Percentiles rank a stretch among this genome's conserved stretches.
phyloP scores from a whole-genome alignment of 2,797 vertebrate species.

The Meriones psammophilus region DNA sequence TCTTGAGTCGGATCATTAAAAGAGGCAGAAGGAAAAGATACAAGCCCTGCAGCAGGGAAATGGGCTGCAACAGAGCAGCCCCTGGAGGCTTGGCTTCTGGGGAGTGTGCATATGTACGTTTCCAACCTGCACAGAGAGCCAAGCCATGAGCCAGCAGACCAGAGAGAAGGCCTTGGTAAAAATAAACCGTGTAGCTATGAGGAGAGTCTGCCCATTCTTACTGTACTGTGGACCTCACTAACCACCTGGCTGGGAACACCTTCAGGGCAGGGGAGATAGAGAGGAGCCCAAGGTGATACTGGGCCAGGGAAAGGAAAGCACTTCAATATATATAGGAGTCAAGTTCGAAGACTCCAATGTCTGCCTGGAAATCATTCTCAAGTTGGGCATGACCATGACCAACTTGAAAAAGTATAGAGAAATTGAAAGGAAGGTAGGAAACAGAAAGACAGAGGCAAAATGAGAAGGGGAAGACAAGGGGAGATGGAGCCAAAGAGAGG shows the following conservation, averaged over 20 bases:
- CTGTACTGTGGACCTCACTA: not conserved
- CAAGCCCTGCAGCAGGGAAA: not conserved
- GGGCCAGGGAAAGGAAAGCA: not conserved
- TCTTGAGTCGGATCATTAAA: constrained; percentile 29
- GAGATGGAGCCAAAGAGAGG: not conserved
- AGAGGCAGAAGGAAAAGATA: not conserved
- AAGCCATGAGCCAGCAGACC: constrained; percentile 53
- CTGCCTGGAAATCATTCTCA: not conserved
- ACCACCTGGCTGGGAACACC: not conserved
- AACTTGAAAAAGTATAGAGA: not conserved
- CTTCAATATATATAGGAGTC: not conserved
- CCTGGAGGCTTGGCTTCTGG: constrained; percentile 28
- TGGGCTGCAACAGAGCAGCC: not conserved
- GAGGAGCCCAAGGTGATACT: not conserved
- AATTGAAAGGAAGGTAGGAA: not conserved
- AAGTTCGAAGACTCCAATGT: not conserved
- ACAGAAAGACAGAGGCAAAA: not conserved
- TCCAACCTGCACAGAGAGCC: constrained; percentile 55
- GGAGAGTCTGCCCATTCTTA: not conserved
- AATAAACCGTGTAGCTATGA: constrained; percentile 56
- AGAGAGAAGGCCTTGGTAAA: constrained; percentile 67
- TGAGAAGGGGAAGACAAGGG: not conserved
- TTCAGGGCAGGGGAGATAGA: not conserved
- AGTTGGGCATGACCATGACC: not conserved
- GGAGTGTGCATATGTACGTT: not conserved